Evolutionary conservation across 1,140 invertebrate species (phyloP).

Genomic region (Pentalonia nigronervosa): DNA sequence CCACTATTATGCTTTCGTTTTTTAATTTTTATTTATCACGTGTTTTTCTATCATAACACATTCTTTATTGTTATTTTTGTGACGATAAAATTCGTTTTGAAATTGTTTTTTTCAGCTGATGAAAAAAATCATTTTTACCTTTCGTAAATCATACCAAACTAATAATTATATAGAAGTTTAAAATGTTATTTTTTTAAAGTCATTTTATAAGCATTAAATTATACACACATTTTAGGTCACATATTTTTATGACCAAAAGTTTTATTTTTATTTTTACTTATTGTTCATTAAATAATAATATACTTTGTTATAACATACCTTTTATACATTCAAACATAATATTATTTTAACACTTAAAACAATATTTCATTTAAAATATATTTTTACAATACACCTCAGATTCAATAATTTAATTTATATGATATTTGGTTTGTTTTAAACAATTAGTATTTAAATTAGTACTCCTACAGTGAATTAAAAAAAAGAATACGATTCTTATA

Average conservation of each 20-base stretch:
- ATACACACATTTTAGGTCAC: neutral
- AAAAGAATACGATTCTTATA: neutral
- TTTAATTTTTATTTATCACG: neutral
- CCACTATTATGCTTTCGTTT: neutral
- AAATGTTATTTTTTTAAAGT: neutral
- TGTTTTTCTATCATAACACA: neutral
- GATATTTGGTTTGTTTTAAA: neutral
- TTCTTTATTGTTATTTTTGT: constrained; percentile 16
- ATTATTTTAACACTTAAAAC: neutral
- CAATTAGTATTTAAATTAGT: neutral
- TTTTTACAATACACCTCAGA: neutral
- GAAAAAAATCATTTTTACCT: neutral
- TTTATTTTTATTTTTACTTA: constrained; percentile 1
- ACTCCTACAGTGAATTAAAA: neutral
- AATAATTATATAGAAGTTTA: neutral
- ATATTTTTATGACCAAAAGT: neutral
- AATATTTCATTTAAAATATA: neutral
- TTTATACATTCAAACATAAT: neutral
- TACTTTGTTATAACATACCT: neutral
- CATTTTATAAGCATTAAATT: neutral
- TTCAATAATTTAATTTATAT: neutral
- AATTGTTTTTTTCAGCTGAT: neutral
- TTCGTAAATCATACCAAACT: neutral
- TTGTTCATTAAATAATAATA: neutral
- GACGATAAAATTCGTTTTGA: constrained; percentile 7